A percentile compares a stretch with the other conserved stretches of the same genome.
phyloP scores from a whole-genome alignment of 2,113 vertebrate genomes.

The Prolemur simus region DNA sequence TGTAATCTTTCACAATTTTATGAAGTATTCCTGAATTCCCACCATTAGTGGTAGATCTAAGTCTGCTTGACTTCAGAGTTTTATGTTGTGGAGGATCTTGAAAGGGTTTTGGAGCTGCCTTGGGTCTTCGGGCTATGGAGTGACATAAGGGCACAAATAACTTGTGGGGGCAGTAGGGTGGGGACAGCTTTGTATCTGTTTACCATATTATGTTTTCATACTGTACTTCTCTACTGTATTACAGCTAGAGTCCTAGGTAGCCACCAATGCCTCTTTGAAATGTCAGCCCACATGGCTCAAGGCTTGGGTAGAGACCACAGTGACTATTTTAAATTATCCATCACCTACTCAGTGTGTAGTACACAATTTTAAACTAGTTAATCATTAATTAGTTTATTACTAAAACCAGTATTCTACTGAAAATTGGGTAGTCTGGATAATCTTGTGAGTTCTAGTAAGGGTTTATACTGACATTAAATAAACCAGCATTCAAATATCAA shows the following conservation, averaged over 20 bases:
- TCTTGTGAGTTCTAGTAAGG: neutral
- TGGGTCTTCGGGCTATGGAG: neutral
- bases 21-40: neutral
- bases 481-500: neutral
- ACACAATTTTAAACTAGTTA: constrained; percentile 16
- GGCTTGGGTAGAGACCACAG: neutral
- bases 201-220: neutral
- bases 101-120: neutral
- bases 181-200: neutral
- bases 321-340: neutral
- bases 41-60: neutral
- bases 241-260: neutral
- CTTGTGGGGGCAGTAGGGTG: neutral
- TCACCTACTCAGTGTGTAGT: neutral
- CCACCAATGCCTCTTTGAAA: neutral
- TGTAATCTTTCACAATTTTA: neutral
- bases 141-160: neutral
- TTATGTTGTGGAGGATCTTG: neutral
- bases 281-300: neutral
- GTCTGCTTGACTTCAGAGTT: neutral
- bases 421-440: neutral
- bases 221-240: neutral
- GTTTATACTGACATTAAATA: neutral
- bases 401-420: neutral
- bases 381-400: neutral